phyloP scores from a whole-genome alignment of 1,140 invertebrate species.

The Megathymus violae region DNA sequence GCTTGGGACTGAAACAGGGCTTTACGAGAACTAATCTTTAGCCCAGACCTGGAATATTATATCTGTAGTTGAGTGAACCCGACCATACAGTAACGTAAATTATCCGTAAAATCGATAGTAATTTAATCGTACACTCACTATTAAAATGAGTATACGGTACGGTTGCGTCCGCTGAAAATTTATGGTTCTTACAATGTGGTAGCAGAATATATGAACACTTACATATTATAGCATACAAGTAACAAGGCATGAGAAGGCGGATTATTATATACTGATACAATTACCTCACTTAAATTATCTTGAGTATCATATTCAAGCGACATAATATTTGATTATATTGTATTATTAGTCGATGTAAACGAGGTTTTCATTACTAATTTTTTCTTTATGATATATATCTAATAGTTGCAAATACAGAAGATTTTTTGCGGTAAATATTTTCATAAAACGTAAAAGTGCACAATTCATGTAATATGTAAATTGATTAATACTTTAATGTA shows the following conservation, averaged over 20 bases:
- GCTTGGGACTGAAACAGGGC: too few species aligned
- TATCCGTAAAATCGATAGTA: too few species aligned
- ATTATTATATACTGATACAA: slow-evolving; percentile 12
- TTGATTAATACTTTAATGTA: slow-evolving; percentile 42
- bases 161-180: too few species aligned
- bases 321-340: neutral
- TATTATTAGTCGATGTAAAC: neutral
- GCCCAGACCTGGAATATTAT: too few species aligned
- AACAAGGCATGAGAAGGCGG: slow-evolving; percentile 18
- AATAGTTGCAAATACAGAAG: neutral
- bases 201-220: neutral
- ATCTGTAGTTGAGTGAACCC: too few species aligned
- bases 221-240: slow-evolving; percentile 7
- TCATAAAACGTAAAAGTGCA: slow-evolving; percentile 15
- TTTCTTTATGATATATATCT: neutral
- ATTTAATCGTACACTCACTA: too few species aligned
- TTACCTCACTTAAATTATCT: neutral
- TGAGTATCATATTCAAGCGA: slow-evolving; percentile 1
- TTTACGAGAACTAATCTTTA: too few species aligned
- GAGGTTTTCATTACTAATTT: neutral
- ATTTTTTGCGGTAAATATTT: slow-evolving; percentile 3
- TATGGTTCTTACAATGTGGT: neutral
- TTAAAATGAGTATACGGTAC: too few species aligned
- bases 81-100: too few species aligned
- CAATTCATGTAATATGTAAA: slow-evolving; percentile 41